phyloP scores from a whole-genome alignment of 2,113 vertebrate genomes.

The Aphelocoma coerulescens region DNA sequence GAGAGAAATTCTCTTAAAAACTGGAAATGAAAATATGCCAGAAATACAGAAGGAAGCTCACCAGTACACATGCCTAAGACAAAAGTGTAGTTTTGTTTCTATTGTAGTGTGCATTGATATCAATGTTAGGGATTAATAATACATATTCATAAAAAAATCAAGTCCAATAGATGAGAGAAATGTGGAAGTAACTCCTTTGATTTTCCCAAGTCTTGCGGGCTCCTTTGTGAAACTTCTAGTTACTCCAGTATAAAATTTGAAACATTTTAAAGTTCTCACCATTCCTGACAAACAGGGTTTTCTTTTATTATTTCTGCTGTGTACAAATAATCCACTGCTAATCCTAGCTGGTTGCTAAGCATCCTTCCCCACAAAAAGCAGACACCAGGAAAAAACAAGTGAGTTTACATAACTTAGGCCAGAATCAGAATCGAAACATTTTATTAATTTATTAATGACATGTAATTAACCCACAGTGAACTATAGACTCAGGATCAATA shows the following conservation, averaged over 20 bases:
- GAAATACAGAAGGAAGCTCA: not conserved
- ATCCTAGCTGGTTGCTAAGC: not conserved
- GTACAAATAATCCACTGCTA: not conserved
- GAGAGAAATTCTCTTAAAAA: not conserved
- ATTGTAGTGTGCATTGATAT: not conserved
- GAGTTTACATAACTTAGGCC: not conserved
- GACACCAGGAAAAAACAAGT: not conserved
- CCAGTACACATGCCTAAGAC: not conserved
- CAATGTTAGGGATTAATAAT: not conserved
- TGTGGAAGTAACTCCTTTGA: not conserved
- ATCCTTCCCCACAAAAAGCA: not conserved
- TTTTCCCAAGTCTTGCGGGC: not conserved
- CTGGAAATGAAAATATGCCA: not conserved
- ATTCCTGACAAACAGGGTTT: not conserved
- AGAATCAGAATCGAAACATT: not conserved
- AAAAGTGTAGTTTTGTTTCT: not conserved
- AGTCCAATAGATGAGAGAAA: not conserved
- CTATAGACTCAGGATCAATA: slow-evolving; percentile 11
- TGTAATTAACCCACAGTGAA: not conserved
- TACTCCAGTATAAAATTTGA: not conserved
- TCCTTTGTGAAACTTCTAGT: not conserved
- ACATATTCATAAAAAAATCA: not conserved
- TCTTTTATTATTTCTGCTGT: not conserved
- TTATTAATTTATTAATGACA: slow-evolving; percentile 26
- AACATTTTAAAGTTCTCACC: not conserved